Evolutionary conservation across 2,797 vertebrate genomes (phyloP).

Genomic region (Gymnothorax javanicus): DNA sequence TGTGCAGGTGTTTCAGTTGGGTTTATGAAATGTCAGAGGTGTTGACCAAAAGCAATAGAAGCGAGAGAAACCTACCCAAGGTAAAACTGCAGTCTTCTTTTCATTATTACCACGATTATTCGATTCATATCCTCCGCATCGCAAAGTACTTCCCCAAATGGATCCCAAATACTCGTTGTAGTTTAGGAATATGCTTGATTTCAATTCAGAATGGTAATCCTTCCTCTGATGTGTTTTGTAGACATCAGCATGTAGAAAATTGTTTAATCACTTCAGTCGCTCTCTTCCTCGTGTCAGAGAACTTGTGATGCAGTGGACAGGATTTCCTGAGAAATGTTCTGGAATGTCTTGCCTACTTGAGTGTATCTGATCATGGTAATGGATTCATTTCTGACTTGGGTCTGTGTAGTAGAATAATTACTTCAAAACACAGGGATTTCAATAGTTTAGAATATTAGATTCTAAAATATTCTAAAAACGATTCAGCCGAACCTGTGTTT

Average conservation of each 20-base stretch:
- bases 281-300: not conserved
- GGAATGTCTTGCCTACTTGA: not conserved
- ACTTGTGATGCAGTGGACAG: constrained; percentile 9
- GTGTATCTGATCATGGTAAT: not conserved
- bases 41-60: not conserved
- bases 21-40: not conserved
- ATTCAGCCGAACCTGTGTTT: no score
- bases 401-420: no score
- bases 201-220: not conserved
- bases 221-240: not conserved
- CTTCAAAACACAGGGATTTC: no score
- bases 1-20: not conserved
- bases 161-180: not conserved
- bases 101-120: not conserved
- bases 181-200: not conserved
- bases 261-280: not conserved
- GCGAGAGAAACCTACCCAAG: not conserved
- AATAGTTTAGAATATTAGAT: no score
- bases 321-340: not conserved
- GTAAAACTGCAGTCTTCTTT: not conserved
- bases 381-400: no score
- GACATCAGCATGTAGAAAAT: not conserved
- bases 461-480: no score
- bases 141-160: not conserved
- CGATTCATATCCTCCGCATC: not conserved